Percentiles rank a stretch among this genome's conserved stretches.
These are phyloP conservation scores for Oreochromis aureus DNA, from an alignment of 2,113 vertebrate species.

Conservation along the genomic window DNA sequence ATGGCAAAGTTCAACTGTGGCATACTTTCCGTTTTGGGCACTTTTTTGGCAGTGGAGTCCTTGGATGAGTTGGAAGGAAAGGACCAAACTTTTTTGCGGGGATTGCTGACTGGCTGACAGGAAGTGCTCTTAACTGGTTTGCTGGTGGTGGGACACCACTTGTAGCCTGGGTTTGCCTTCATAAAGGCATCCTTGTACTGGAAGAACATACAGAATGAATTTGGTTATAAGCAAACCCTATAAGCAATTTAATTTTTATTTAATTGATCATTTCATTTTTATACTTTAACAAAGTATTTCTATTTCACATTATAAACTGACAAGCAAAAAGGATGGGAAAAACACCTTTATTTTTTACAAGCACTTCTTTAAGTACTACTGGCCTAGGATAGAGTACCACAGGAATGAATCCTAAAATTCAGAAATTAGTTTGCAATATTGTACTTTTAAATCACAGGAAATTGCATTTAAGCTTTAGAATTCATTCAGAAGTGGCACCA, in stretches of 20 bases:
- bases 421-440: neutral
- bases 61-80: constrained; percentile 82
- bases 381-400: neutral
- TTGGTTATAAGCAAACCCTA: neutral
- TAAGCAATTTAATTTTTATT: neutral
- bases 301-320: neutral
- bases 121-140: constrained; percentile 90
- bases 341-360: neutral
- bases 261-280: neutral
- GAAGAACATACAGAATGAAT: constrained; percentile 1
- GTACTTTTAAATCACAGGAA: neutral
- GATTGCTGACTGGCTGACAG: constrained; percentile 74
- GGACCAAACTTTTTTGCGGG: constrained; percentile 90
- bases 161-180: constrained; percentile 98
- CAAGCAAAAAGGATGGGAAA: neutral
- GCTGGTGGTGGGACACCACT: constrained; percentile 97
- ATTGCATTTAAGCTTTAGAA: neutral
- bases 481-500: neutral
- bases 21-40: constrained; percentile 81
- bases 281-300: neutral
- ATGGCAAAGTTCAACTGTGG: constrained; percentile 96
- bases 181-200: constrained; percentile 99
- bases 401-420: neutral
- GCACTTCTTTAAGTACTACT: neutral
- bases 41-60: constrained; percentile 85